Evolutionary conservation across 1,140 invertebrate genomes (phyloP), one percentile per base, ranked within the genome.

Genomic region (Chironomus striatipennis): DNA sequence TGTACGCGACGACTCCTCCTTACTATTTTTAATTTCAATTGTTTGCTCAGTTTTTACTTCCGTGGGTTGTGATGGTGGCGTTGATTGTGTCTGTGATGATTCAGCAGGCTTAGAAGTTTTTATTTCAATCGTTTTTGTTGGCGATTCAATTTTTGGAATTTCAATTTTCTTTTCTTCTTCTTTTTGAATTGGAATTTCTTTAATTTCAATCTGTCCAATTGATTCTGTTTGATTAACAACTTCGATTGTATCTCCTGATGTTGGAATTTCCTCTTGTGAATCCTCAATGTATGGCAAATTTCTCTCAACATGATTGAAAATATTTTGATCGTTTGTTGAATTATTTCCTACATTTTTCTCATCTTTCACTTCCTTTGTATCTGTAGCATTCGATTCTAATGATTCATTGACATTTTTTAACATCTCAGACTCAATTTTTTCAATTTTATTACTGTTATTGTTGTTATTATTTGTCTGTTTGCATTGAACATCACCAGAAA

Each of bases 1-100:
- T 88, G 73, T 86, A 86, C 17, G 85, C 85, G 10, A n/a, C n/a
- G n/a, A 47, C 0, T 74, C 65, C 9, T 72, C 34, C 7, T 17
- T 77, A 18, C 78, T 78, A 42, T 78, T 78, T 0, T 77, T 77
- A 4, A 77, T 78, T 17, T 24, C 18, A 43, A 43, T 42, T 42
- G 42, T 70, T 8, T 21, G 10, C 8, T 70, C 65, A 21, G 74
- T 76, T 17, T 78, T 77, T 20, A 42, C 74, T 73, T 77, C 75
- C 24, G 24, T 5, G 24, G 24, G 5, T 34, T 1, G 1, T 65
- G 78, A 75, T 21, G 75, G 24, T 17, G 34, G 64, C 24, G 24
- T 2, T 1, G 5, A 1, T 2, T 34, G 24, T 34, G 24, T 34
- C 24, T 1, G 5, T 34, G 24, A 34, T 34, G 24, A 5, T 34